These are phyloP conservation scores for Benitochromis conjunctus DNA, from an alignment of 2,113 vertebrate species.

Conservation along the genomic window DNA sequence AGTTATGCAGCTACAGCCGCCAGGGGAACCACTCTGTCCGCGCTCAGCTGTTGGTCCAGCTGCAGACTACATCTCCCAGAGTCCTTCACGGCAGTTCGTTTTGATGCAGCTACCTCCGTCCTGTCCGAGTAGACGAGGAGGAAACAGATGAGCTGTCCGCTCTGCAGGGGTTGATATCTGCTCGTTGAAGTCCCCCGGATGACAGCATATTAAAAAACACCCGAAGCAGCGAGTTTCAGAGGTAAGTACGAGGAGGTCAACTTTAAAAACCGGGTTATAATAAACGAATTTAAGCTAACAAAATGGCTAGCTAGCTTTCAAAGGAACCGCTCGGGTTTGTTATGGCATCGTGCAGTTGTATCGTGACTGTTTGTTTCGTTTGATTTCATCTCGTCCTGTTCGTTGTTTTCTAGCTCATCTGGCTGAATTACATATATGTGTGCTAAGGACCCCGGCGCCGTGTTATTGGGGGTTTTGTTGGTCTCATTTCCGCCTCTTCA, in stretches of 20 bases:
- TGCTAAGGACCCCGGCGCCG: rapidly evolving
- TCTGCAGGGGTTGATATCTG: background rate
- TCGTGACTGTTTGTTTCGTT: background rate
- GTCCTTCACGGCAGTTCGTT: background rate
- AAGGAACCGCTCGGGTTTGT: background rate
- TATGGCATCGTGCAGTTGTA: background rate
- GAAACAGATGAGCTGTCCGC: background rate
- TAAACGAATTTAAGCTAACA: background rate
- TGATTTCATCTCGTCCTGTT: background rate
- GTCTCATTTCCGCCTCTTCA: background rate
- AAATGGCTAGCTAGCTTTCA: background rate
- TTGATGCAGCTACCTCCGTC: background rate
- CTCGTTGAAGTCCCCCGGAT: background rate
- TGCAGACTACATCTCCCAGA: constrained; percentile 26
- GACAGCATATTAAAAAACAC: background rate
- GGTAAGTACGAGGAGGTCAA: background rate
- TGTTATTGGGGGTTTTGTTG: background rate
- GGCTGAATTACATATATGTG: background rate
- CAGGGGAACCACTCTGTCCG: background rate
- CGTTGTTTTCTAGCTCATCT: rapidly evolving
- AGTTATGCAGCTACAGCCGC: background rate
- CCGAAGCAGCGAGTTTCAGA: rapidly evolving
- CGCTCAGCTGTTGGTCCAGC: background rate
- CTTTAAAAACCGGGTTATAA: background rate
- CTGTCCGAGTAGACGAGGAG: background rate